phyloP scores from a whole-genome alignment of 1,140 invertebrate genomes.

The Drosophila punjabiensis region DNA sequence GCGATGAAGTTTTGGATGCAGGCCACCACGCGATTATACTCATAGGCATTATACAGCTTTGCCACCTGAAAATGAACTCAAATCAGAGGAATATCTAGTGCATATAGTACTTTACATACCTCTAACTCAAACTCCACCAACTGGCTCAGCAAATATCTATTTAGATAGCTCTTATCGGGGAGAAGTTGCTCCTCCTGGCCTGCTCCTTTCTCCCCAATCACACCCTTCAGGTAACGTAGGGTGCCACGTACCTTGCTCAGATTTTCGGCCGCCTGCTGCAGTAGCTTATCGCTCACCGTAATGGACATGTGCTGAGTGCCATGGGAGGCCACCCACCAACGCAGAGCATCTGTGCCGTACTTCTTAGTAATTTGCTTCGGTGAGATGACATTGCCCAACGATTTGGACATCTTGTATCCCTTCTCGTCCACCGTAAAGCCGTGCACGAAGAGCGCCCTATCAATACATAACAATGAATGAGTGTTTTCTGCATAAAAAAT shows the following conservation, averaged over 20 bases:
- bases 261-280: conserved; percentile 90
- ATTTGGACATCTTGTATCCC: conserved; percentile 99
- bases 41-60: conserved; percentile 89
- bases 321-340: conserved; percentile 96
- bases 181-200: not conserved
- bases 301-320: conserved; percentile 91
- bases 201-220: conserved; percentile 85
- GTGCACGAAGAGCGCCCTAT: conserved; percentile 94
- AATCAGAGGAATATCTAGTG: not conserved
- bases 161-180: conserved; percentile 85
- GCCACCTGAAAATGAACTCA: conserved; percentile 71
- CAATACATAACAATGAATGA: conserved; percentile 44
- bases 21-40: conserved; percentile 91
- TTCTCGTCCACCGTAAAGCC: conserved; percentile 98
- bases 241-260: conserved; percentile 92
- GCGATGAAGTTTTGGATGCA: conserved; percentile 90
- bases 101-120: conserved; percentile 84
- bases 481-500: not conserved
- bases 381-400: conserved; percentile 97
- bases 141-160: conserved; percentile 92
- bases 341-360: conserved; percentile 90
- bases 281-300: conserved; percentile 89
- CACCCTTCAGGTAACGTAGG: conserved; percentile 92
- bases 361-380: conserved; percentile 92
- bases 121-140: conserved; percentile 88